Evolutionary conservation across 2,113 vertebrate genomes (phyloP), one percentile per base, ranked within the genome.

Genomic region (Crotalus tigris): DNA sequence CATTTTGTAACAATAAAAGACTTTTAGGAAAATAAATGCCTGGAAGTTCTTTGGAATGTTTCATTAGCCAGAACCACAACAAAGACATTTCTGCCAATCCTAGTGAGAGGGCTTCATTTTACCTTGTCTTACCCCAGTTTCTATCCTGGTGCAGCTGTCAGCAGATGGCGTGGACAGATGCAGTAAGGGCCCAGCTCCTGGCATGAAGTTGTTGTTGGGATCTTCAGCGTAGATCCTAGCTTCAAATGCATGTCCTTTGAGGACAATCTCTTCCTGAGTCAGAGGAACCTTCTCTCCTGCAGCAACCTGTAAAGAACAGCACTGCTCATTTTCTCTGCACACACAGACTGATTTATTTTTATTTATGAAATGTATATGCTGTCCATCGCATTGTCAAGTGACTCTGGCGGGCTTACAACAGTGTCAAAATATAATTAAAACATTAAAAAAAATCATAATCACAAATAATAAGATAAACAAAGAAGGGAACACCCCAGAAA

Each of bases 211-310:
- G 61, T 98, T 99, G 95, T 97, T 94, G 26, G 99, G 99, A 95
- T 99, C 99, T 96, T 99, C 99, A 0, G 99, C 99, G 17, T 99
- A 99, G 96, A 99, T 99, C 23, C 99, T 97, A 49, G 99, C 99
- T 97, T 99, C 99, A 93, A 99, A 99, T 0, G 99, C 99, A 94
- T 99, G 99, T 39, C 99, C 99, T 0, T 2, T 96, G 75, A 99
- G 95, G 85, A 95, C 92, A 58, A 99, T 99, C 96, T 99, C 98
- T 92, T 99, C 98, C 97, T 99, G 99, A 88, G 93, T 98, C 94
- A 99, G 96, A 54, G 99, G 99, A 94, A 99, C 97, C 93, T 97
- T 98, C 97, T 99, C 99, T 86, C 99, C 99, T 92, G 98, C 98
- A 91, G 99, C 99, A 97, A 99, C 97, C 99, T 99, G 97, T 93